Base-by-base conservation (phyloP, 2,797 vertebrate genomes). In the Percopsis omiscomaycus region DNA sequence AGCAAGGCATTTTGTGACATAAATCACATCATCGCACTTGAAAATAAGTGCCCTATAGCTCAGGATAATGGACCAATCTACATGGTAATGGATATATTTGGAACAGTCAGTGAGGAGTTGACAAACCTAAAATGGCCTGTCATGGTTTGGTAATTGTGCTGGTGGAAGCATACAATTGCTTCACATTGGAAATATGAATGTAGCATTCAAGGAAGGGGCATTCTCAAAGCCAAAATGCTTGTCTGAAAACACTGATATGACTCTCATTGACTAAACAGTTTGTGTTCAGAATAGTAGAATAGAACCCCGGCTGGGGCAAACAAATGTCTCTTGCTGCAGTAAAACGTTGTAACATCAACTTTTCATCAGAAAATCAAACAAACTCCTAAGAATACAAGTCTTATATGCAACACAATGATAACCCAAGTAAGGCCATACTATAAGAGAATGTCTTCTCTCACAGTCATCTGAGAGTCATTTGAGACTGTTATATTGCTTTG, bases 71-170 rank as follows among this genome's bases (percentile, higher is more conserved):
- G 79, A 71, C 74, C 84, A 83, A 87, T 89, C 81, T 86, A 74
- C 75, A 87, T 89, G 71, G 74, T 85, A 86, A 88, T 88, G 74
- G 77, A n/a, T 84, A 70, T 78, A 81, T 89, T 85, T 84, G 80
- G 75, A 83, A 82, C 28, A 59, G 73, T 86, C 84, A 87, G 75
- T 82, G 75, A 83, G 73, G 74, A 82, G 73, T 86, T 75, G 78
- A 84, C 77, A 84, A 82, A 80, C 73, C 81, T 69, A 74, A 86
- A 87, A 86, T 88, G 60, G 77, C 61, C 77, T 89, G 84, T 85
- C 82, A 86, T 82, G 77, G 78, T 77, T 84, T 80, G 69, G 81
- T 88, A 87, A 86, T 88, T 88, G 83, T 85, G 53, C 69, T 59
- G 59, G 72, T 59, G 73, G 81, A 83, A 78, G 80, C 67, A 72